Evolutionary conservation across 1,140 invertebrate genomes (phyloP).

Genomic region (Rhopalosiphum maidis): DNA sequence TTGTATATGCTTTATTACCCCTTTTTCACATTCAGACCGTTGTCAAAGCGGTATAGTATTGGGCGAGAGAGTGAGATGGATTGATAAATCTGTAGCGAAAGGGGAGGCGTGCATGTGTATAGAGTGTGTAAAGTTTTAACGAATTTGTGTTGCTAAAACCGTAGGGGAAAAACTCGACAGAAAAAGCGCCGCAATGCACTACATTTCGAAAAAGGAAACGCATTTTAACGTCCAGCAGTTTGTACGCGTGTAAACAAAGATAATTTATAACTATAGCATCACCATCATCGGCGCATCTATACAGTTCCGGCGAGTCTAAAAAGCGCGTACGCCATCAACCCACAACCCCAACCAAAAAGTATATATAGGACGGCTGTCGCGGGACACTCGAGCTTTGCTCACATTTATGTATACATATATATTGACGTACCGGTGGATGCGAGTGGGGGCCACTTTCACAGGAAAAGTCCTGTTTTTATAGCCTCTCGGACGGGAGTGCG

Average conservation of each 20-base stretch:
- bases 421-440: too few relatives aligned
- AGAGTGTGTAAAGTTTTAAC: not conserved
- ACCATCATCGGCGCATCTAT: not conserved
- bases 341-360: too few relatives aligned
- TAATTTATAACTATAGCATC: not conserved
- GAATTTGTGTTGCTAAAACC: not conserved
- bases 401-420: not conserved
- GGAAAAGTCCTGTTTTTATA: constrained; percentile 38
- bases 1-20: not conserved
- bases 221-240: constrained; percentile 12
- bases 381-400: not conserved
- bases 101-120: not conserved
- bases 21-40: not conserved
- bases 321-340: not conserved
- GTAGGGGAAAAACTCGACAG: not conserved
- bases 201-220: not conserved
- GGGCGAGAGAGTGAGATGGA: not conserved
- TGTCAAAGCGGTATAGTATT: not conserved
- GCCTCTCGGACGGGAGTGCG: constrained; percentile 1
- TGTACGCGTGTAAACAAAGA: not conserved
- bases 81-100: not conserved
- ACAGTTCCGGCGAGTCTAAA: not conserved
- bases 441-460: not conserved
- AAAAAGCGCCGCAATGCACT: not conserved
- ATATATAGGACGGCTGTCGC: not conserved